A percentile compares a stretch with the other conserved stretches of the same genome.
These are phyloP conservation scores for Eupristina koningsbergeri DNA, from an alignment of 1,140 invertebrate species.

Conservation along the genomic window DNA sequence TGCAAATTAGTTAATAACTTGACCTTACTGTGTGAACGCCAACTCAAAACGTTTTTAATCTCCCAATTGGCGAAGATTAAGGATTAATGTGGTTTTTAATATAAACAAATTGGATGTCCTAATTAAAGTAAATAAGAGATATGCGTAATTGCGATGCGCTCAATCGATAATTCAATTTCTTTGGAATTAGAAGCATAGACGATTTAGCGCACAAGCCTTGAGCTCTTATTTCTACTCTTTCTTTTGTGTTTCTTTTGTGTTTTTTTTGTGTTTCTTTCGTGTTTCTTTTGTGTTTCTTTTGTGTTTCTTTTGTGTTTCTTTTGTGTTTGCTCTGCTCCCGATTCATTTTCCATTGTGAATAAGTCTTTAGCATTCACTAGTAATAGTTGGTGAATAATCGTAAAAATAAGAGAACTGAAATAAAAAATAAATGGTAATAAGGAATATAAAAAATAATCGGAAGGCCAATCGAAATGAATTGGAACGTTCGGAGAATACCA, in stretches of 20 bases:
- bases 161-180: neutral
- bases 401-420: neutral
- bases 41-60: neutral
- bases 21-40: neutral
- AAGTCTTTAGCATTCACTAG: neutral
- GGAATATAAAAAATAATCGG: conserved; percentile 28
- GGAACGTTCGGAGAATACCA: conserved; percentile 2
- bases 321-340: neutral
- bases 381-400: neutral
- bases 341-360: neutral
- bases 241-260: neutral
- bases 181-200: neutral
- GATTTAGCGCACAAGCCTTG: neutral
- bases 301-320: neutral
- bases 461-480: conserved; percentile 7
- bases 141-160: neutral
- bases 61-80: neutral
- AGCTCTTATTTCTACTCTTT: neutral
- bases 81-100: neutral
- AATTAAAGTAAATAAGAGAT: too few relatives aligned
- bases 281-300: neutral
- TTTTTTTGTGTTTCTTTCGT: neutral
- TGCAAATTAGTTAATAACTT: neutral
- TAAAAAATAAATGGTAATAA: conserved; percentile 1
- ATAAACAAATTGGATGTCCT: neutral